Percentiles rank a stretch among this genome's conserved stretches.
These are phyloP conservation scores for Diabrotica undecimpunctata DNA, from an alignment of 1,140 invertebrate genomes.

Conservation along the genomic window DNA sequence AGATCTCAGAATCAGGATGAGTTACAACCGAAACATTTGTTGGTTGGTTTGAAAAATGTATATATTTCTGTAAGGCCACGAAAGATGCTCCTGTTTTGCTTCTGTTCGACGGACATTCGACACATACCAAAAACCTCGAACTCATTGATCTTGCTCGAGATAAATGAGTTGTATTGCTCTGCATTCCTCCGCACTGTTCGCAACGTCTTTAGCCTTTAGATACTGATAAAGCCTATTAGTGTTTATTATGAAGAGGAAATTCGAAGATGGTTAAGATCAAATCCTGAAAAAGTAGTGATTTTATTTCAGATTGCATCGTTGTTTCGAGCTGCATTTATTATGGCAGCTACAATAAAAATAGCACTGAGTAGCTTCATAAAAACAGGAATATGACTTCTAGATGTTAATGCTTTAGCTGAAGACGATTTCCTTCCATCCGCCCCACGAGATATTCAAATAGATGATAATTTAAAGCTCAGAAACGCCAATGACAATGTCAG, in stretches of 20 bases:
- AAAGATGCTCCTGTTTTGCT: background rate
- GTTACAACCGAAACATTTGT: background rate
- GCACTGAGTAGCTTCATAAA: background rate
- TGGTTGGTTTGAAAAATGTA: background rate
- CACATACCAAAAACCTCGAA: no score
- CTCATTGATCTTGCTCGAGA: no score
- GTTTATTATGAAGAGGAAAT: background rate
- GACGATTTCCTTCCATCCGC: background rate
- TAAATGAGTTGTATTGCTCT: no score
- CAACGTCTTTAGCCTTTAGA: no score
- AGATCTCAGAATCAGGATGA: background rate
- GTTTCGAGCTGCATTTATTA: background rate
- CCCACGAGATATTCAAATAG: background rate
- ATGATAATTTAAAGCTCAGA: background rate
- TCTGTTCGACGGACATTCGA: no score
- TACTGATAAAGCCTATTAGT: no score
- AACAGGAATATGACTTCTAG: background rate
- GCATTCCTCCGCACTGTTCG: no score
- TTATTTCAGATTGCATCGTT: background rate
- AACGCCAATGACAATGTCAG: background rate
- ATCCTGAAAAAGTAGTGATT: background rate
- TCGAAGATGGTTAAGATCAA: background rate
- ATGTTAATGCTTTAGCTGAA: background rate
- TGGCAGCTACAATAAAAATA: background rate
- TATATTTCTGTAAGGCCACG: background rate